Conservation (phyloP, 2,888 invertebrate genomes). For the Megastigmus dorsalis region DNA sequence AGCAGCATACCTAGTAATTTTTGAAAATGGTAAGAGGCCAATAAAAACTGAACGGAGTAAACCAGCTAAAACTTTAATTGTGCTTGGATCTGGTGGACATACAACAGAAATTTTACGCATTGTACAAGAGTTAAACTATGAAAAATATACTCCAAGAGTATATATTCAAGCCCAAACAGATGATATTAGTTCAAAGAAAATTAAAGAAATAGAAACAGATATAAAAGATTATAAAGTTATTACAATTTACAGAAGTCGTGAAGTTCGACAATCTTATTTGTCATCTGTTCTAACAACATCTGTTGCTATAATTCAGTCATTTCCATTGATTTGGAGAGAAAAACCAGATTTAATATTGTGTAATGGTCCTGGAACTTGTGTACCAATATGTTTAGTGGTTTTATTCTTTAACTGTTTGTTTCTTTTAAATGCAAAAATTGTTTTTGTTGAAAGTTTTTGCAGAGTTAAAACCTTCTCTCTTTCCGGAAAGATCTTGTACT, state of each 20-base stretch:
- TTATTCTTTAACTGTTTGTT: conserved; percentile 84
- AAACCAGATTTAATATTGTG: conserved; percentile 89
- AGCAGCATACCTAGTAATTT: conserved; percentile 60
- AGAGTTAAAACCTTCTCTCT: conserved; percentile 92
- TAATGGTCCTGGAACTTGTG: conserved; percentile 98
- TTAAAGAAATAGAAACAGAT: conserved; percentile 76
- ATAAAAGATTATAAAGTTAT: conserved; percentile 75
- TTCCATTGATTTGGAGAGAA: conserved; percentile 82
- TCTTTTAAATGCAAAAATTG: conserved; percentile 82
- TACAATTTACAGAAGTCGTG: conserved; percentile 87
- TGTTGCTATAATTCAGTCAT: conserved; percentile 80
- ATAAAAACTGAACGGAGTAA: conserved; percentile 23
- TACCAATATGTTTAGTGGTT: conserved; percentile 90
- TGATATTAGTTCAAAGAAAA: conserved; percentile 82
- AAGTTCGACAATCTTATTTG: conserved; percentile 90
- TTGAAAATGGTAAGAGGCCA: conserved; percentile 51
- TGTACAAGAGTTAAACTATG: conserved; percentile 78
- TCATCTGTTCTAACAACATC: conserved; percentile 88
- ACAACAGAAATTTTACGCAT: conserved; percentile 94
- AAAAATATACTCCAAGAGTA: conserved; percentile 82
- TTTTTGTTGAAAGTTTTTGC: conserved; percentile 97
- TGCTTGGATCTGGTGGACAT: conserved; percentile 91
- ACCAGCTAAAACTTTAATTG: conserved; percentile 76
- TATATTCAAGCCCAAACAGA: conserved; percentile 89
- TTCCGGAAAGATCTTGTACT: conserved; percentile 89